Evolutionary conservation across 2,113 vertebrate genomes (phyloP).

Genomic region (Orcinus orca): DNA sequence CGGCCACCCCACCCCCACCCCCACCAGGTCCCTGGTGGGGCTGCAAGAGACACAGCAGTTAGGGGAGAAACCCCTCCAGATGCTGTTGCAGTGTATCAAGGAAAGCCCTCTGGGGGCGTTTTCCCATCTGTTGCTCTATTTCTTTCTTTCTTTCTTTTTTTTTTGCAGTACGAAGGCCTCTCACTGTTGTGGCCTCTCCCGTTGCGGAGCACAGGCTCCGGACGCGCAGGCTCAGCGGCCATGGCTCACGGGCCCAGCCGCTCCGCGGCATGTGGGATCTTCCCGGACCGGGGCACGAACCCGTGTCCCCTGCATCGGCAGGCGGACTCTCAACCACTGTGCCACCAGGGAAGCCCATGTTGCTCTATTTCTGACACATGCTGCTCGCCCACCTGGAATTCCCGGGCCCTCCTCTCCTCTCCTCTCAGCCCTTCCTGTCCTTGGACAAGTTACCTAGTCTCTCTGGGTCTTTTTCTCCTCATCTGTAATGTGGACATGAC

Average conservation of each 20-base stretch:
- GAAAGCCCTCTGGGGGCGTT: neutral
- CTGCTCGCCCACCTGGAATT: neutral
- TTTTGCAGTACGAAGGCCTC: no score
- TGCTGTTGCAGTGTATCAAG: neutral
- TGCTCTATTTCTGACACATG: slow-evolving; percentile 40
- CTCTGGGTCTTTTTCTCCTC: neutral
- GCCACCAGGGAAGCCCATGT: neutral
- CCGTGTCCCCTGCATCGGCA: no score
- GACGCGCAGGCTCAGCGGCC: no score
- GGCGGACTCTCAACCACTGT: no score
- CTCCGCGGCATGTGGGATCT: no score
- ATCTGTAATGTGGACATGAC: accelerated
- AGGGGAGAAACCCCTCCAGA: slow-evolving; percentile 37
- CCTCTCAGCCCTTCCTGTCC: neutral
- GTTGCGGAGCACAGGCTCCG: no score
- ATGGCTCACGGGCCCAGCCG: no score
- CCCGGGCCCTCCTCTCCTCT: neutral
- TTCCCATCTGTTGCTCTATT: slow-evolving; percentile 55
- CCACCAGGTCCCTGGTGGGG: neutral
- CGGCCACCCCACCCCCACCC: neutral
- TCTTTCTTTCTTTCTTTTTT: neutral
- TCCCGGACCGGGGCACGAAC: no score
- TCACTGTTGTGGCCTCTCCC: no score
- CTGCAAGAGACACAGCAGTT: neutral
- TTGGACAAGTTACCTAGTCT: neutral